Evolutionary conservation across 2,888 invertebrate species (phyloP).

Genomic region (Oasisia sp.): DNA sequence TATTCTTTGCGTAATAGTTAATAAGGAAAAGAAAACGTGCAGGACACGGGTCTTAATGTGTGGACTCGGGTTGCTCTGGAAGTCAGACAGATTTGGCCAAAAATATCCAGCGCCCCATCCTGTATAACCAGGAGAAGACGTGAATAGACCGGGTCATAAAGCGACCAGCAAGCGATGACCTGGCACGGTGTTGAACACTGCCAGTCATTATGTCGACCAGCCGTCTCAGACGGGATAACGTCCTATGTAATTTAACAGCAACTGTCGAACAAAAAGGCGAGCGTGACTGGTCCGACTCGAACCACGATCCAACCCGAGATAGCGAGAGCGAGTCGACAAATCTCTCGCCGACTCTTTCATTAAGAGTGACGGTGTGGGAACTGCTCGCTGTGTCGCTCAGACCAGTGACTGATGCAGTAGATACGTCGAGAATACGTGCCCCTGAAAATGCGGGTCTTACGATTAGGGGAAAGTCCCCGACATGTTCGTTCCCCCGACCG

Average conservation of each 20-base stretch:
- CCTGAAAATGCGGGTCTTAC: not conserved
- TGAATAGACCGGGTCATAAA: not conserved
- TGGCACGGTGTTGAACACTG: not conserved
- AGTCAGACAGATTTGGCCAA: not conserved
- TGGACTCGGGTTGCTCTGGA: not conserved
- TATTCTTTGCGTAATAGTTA: too few species aligned
- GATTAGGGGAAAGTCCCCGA: not conserved
- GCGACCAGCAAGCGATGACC: not conserved
- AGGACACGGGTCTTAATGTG: not conserved
- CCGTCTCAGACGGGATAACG: not conserved
- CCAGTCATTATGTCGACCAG: not conserved
- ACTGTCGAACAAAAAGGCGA: not conserved
- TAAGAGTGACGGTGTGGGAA: not conserved
- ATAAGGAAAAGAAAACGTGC: not conserved
- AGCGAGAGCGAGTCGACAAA: not conserved
- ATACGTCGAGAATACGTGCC: not conserved
- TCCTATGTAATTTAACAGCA: not conserved
- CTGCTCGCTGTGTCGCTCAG: not conserved
- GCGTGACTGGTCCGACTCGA: not conserved
- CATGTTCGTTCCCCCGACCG: too few species aligned
- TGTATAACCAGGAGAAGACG: not conserved
- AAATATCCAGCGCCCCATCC: not conserved
- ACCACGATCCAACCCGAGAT: not conserved
- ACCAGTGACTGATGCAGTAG: not conserved
- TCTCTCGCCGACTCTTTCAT: not conserved